Evolutionary conservation across 1,140 invertebrate species (phyloP), one percentile per base, ranked within the genome.

Genomic region (Samia ricini): DNA sequence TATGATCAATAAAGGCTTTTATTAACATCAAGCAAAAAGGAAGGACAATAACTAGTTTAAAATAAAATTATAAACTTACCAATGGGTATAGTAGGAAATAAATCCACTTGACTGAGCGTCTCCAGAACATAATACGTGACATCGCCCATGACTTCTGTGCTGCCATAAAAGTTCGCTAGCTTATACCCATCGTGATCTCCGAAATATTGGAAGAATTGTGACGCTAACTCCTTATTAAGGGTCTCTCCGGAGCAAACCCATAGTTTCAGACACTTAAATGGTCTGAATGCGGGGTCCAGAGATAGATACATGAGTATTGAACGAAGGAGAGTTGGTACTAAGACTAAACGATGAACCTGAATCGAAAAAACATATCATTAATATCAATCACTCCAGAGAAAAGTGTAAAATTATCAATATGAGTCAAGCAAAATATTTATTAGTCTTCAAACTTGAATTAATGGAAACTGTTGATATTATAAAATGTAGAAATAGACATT

Each of bases 151-250:
- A 90, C 93, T 85, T 98, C 97, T 0, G 97, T 97, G 66, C 96
- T 97, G 0, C 97, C 97, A 72, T 97, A 98, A 79, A 97, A 97
- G 77, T 98, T 98, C 54, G 94, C 95, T 7, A 97, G 79, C 15
- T 91, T 89, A 62, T 94, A 93, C 0, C 90, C 83, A 2, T 91
- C 88, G 58, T 91, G 83, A 60, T 91, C 88, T 4, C 87, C 75
- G 63, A 97, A 97, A 63, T 92, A 92, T 21, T 91, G 80, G 77
- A 95, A 96, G 85, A 97, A 97, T 69, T 95, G 92, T 33, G 92
- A 79, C 0, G 94, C 94, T 15, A 97, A 74, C 0, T 93, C 83
- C 6, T 93, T 91, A 0, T 93, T 87, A 0, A 97, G 89, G 0
- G 94, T 93, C 88, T 97, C 96, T 0, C 96, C 96, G 19, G 95